Evolutionary conservation across 2,888 invertebrate species (phyloP), one percentile per base, ranked within the genome.

Genomic region (Melanotus villosus): DNA sequence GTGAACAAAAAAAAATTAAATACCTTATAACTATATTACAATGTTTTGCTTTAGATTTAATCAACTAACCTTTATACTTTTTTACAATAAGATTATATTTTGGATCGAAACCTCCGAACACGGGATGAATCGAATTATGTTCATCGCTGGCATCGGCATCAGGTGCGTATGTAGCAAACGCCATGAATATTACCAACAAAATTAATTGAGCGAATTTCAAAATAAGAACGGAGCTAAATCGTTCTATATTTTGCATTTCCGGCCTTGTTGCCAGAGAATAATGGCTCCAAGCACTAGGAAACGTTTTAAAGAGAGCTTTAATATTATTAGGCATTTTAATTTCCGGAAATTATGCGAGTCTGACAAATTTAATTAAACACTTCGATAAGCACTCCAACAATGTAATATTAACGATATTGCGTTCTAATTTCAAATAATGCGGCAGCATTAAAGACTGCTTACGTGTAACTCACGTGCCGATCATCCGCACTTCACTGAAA

Each of bases 101-200:
- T 58, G 73, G 75, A 54, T 71, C 70, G 52, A 78, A 79, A 3
- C 81, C 81, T 9, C 80, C 81, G 59, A 69, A 78, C 32, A 78
- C 76, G 4, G 79, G 78, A 26, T 71, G 79, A 68, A 83, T 67
- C 60, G 85, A 85, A 77, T 87, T 86, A 70, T 82, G 77, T 30
- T 71, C 72, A 74, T 84, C 79, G 71, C 81, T 78, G 5, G 84
- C 86, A 72, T 86, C 82, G 14, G 86, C 87, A 66, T 85, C 80
- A 16, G 80, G 76, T 59, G 83, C 83, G 76, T 88, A 88, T 72
- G 81, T 81, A 66, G 84, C 84, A 72, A 83, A 82, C 21, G 79
- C 81, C 47, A 85, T 79, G 76, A 85, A 85, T 45, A 84, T 77
- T 65, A 84, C 80, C 23, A 86, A 71, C 65, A 86, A 75, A 62